phyloP scores from a whole-genome alignment of 2,797 vertebrate species.

The Mormyrus proboscirostris region DNA sequence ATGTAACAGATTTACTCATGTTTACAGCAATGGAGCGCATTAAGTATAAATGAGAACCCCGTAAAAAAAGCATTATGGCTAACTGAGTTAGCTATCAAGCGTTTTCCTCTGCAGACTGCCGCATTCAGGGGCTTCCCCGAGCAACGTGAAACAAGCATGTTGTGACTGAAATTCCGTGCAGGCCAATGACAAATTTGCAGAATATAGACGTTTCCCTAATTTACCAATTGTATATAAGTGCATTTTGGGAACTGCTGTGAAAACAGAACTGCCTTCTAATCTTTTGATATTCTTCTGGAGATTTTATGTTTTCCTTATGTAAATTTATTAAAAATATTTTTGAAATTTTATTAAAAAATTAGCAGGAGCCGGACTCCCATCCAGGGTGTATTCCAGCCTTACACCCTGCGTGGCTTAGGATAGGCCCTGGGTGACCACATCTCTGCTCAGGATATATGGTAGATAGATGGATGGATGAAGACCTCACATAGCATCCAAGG shows the following conservation, averaged over 20 bases:
- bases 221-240: background rate
- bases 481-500: background rate
- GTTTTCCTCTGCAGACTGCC: background rate
- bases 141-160: background rate
- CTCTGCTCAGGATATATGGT: background rate
- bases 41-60: background rate
- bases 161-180: background rate
- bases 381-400: background rate
- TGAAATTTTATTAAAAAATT: background rate
- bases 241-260: background rate
- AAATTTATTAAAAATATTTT: background rate
- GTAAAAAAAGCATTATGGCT: background rate
- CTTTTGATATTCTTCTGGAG: background rate
- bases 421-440: background rate
- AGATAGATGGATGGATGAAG: background rate
- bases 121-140: background rate
- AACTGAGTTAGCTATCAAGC: background rate
- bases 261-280: background rate
- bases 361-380: background rate
- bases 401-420: background rate
- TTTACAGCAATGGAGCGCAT: background rate
- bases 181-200: background rate
- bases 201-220: background rate
- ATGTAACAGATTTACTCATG: background rate
- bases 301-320: background rate